Evolutionary conservation across 2,888 invertebrate species (phyloP).

Genomic region (Andrena praecox): DNA sequence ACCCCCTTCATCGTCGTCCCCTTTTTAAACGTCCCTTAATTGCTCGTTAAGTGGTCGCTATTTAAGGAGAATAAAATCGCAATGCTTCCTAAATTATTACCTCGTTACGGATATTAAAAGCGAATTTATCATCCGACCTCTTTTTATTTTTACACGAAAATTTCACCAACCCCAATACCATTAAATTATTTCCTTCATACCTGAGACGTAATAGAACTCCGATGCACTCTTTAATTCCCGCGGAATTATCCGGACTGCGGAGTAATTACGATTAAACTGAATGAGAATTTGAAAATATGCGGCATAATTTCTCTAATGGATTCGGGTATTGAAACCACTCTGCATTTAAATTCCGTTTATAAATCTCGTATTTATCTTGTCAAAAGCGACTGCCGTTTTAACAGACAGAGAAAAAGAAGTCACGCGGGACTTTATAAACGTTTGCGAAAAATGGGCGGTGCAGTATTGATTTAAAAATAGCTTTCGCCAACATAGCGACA

Average conservation of each 20-base stretch:
- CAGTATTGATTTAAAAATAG: slow-evolving; percentile 22
- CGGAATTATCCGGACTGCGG: too few species aligned
- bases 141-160: not conserved
- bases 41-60: not conserved
- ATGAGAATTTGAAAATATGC: too few species aligned
- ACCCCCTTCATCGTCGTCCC: not conserved
- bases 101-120: not conserved
- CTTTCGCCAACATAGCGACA: slow-evolving; percentile 9
- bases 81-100: not conserved
- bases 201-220: not conserved
- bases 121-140: slow-evolving; percentile 1
- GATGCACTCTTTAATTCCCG: not conserved
- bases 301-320: too few species aligned
- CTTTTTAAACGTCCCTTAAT: not conserved
- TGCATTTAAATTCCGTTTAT: not conserved
- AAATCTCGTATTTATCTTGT: not conserved
- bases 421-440: not conserved
- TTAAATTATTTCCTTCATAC: not conserved
- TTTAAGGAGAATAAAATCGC: not conserved
- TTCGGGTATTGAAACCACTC: not conserved
- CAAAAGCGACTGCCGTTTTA: not conserved
- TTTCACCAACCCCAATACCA: not conserved
- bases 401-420: not conserved
- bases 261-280: too few species aligned
- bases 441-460: slow-evolving; percentile 2